Percentiles rank a stretch among this genome's conserved stretches.
Conservation (phyloP, 2,113 vertebrate genomes). For the human (Homo sapiens) region GRCh38 chr5:162614001-162614500, state of each 20-base stretch:
- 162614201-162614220: neutral
- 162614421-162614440: neutral
- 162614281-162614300: neutral
- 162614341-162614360: neutral
- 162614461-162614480: neutral
- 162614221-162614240: neutral
- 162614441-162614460: neutral
- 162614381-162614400: neutral
- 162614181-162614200: neutral
- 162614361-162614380: neutral
- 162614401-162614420: neutral
- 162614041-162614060: neutral
- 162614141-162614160: neutral
- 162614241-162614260: neutral
- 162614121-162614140: neutral
- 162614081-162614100: fast-evolving
- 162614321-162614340: neutral
- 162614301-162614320: neutral
- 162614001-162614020: neutral
- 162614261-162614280: neutral
- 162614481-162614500: neutral
- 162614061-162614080: neutral
- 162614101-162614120: neutral
- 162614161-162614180: neutral
- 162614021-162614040: neutral